Percentiles rank a stretch among this genome's conserved stretches.
These are phyloP conservation scores for Thoracochromis brauschi DNA, from an alignment of 2,113 vertebrate genomes.

Conservation along the genomic window DNA sequence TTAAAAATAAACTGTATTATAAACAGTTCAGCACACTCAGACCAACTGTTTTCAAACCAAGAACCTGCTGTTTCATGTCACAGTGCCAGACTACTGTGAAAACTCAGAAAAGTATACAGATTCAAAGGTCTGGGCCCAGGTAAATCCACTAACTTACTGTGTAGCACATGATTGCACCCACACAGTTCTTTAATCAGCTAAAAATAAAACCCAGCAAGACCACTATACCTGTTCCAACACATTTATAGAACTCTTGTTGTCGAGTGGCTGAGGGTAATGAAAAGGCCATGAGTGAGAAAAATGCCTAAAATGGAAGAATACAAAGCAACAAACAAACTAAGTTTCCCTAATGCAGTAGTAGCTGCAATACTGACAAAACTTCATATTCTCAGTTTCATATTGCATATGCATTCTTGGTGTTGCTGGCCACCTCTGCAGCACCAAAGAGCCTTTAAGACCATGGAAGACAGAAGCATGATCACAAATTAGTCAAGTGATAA, in stretches of 20 bases:
- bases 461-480: not conserved
- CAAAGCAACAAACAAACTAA: not conserved
- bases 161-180: not conserved
- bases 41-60: not conserved
- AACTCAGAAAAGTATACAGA: not conserved
- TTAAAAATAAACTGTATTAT: not conserved
- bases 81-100: not conserved
- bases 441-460: not conserved
- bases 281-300: not conserved
- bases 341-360: not conserved
- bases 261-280: not conserved
- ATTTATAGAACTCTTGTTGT: not conserved
- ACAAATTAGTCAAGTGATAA: rapidly evolving
- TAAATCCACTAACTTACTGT: conserved; percentile 4
- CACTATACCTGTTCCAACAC: not conserved
- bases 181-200: not conserved
- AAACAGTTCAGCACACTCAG: not conserved
- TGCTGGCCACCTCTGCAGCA: not conserved
- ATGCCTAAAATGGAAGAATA: not conserved
- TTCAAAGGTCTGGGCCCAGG: not conserved
- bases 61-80: not conserved
- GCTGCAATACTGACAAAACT: not conserved
- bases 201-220: not conserved
- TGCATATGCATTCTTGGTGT: not conserved
- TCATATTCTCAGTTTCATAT: not conserved